Base-by-base conservation (phyloP, 2,113 vertebrate genomes). In the Lampris megalopsis region DNA sequence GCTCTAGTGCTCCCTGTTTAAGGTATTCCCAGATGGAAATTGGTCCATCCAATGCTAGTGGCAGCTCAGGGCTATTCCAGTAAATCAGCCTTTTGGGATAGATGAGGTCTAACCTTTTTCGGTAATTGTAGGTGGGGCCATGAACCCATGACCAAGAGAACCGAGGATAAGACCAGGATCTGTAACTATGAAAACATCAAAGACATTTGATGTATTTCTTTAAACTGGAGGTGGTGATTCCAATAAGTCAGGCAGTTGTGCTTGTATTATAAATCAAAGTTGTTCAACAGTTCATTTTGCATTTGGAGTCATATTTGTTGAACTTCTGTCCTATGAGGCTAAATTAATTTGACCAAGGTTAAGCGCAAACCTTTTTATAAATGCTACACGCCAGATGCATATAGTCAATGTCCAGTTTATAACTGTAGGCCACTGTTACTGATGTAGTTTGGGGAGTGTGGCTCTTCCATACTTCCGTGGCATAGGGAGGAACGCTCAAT, bases 51-150 rank as follows among this genome's bases (percentile, higher is more conserved):
- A 47, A 82, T 59, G 62, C 52, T 35, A 13, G 36, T 60, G 6
- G n/a, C 9, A 41, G 9, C 45, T 40, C 63, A 54, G 9, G 38
- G 35, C 74, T 59, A 68, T 56, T 66, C 13, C 13, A 68, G 52
- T 82, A 85, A 85, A 79, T 80, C 71, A 74, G 1, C 41, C 9
- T 59, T 9, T 74, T 77, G 40, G 78, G 36, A 73, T 71, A 66
- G 72, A 41, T 61, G 36, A 47, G 54, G 63, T 76, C 43, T 2
- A 77, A 68, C 64, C 13, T 43, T 85, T 61, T 72, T 67, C 64
- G 76, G 9, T 61, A 73, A 42, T n/a, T 83, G 42, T 43, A 71
- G 87, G 81, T 72, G 73, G 68, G 73, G 53, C 73, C 24, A 24
- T 63, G 24, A 75, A 71, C 40, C 8, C 37, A 68, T 41, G 63